Evolutionary conservation across 2,113 vertebrate species (phyloP).

Genomic region (Colaptes auratus): DNA sequence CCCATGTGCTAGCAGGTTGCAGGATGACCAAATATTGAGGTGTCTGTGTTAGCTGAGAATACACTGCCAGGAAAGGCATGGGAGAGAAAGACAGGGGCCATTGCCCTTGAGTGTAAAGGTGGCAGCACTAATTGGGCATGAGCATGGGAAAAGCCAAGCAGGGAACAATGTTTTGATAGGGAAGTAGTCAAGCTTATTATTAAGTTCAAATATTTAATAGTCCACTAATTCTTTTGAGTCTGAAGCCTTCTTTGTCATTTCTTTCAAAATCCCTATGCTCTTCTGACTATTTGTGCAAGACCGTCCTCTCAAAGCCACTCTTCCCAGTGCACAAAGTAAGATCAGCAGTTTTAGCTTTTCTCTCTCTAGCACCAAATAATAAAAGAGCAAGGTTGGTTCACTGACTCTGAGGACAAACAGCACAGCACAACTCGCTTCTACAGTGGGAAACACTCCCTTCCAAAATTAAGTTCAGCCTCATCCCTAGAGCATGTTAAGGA

Average conservation of each 20-base stretch:
- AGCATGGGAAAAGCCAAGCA: constrained; percentile 15
- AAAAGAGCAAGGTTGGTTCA: background rate
- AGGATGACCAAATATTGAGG: background rate
- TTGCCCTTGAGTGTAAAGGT: constrained; percentile 12
- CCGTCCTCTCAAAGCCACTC: background rate
- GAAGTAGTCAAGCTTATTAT: constrained; percentile 50
- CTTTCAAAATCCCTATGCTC: constrained; percentile 11
- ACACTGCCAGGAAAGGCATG: background rate
- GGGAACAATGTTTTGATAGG: background rate
- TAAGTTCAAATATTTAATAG: constrained; percentile 54
- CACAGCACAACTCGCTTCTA: background rate
- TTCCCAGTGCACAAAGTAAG: background rate
- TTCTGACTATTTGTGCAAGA: constrained; percentile 37
- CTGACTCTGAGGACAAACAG: background rate
- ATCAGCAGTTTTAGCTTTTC: constrained; percentile 10
- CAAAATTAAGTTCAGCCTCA: background rate
- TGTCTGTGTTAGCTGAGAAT: background rate
- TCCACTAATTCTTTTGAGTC: constrained; percentile 38
- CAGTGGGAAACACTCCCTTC: background rate
- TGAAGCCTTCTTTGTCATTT: constrained; percentile 39
- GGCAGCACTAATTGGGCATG: constrained; percentile 32
- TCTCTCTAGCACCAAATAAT: background rate
- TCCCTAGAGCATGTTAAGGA: background rate
- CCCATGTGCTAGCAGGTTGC: background rate
- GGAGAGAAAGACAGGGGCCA: background rate